Evolutionary conservation across 2,113 vertebrate species (phyloP), one percentile per base, ranked within the genome.

Genomic region (Gadus macrocephalus): DNA sequence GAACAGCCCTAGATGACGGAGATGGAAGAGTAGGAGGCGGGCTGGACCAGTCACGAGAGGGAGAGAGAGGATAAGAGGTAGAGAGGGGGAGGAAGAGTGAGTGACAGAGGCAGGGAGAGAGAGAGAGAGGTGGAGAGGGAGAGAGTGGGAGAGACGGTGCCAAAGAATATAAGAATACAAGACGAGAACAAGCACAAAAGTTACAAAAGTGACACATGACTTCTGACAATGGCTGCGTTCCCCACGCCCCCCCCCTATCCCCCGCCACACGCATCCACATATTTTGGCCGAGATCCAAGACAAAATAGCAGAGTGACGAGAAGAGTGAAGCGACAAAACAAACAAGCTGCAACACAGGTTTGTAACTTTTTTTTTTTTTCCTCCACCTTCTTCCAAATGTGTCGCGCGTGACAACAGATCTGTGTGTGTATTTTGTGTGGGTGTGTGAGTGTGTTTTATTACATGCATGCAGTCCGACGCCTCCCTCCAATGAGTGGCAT

Each of bases 181-280:
- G 31, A 35, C 2, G 31, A 35, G 31, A 35, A 35, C 56, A 58
- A 63, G 25, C 60, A 63, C 0, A 7, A 63, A 65, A 53, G 61
- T 70, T 70, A 72, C 64, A 62, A 61, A 72, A 66, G 9, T 72
- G 80, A 85, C 67, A 71, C 76, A 16, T 35, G 61, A 19, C 73
- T 53, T 58, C 55, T 59, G 16, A 27, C 12, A 61, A 25, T 2
- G 9, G 69, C 28, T 64, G 67, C 7, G 3, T 20, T 19, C 19
- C 31, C 31, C 31, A 5, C 31, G 31, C 4, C 3, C 31, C 3
- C 5, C 31, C 31, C 31, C 20, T 20, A 20, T 35, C 31, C 31
- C 31, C 31, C 20, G 20, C 25, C 25, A 25, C 25, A 25, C 25
- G 67, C 69, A 71, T 31, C 60, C 11, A 64, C 0, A 75, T 3